phyloP scores from a whole-genome alignment of 2,113 vertebrate species.

The Saccopteryx bilineata region DNA sequence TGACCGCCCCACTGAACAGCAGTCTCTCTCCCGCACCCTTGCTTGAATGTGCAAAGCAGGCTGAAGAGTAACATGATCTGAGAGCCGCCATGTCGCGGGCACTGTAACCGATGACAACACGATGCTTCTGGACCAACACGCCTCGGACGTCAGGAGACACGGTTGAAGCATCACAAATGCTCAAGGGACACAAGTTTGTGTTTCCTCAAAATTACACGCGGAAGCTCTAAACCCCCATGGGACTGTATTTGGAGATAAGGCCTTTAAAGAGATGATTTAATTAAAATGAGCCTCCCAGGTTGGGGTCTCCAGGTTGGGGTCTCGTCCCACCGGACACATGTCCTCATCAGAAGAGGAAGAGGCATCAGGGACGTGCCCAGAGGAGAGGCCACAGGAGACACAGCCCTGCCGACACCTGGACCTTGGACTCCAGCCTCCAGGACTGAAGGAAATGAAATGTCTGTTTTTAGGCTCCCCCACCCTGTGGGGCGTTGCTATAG shows the following conservation, averaged over 20 bases:
- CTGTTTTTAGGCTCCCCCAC: rapidly evolving
- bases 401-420: rapidly evolving
- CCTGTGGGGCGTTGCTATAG: rapidly evolving
- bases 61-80: background rate
- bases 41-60: background rate
- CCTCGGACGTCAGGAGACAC: background rate
- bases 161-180: background rate
- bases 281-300: too few species aligned
- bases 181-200: background rate
- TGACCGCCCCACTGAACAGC: too few species aligned
- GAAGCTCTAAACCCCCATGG: background rate
- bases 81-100: background rate
- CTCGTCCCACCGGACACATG: rapidly evolving
- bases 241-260: too few species aligned
- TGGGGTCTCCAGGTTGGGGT: too few species aligned
- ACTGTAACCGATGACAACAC: rapidly evolving
- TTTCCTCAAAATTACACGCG: rapidly evolving
- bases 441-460: too few species aligned
- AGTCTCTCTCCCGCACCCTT: rapidly evolving
- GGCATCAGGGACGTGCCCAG: background rate
- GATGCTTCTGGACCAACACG: background rate
- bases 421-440: background rate
- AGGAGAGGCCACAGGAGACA: background rate
- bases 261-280: background rate
- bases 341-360: background rate